Percentiles rank a stretch among this genome's conserved stretches.
Evolutionary conservation across 2,888 invertebrate species (phyloP).

Genomic region (Diloba caeruleocephala): DNA sequence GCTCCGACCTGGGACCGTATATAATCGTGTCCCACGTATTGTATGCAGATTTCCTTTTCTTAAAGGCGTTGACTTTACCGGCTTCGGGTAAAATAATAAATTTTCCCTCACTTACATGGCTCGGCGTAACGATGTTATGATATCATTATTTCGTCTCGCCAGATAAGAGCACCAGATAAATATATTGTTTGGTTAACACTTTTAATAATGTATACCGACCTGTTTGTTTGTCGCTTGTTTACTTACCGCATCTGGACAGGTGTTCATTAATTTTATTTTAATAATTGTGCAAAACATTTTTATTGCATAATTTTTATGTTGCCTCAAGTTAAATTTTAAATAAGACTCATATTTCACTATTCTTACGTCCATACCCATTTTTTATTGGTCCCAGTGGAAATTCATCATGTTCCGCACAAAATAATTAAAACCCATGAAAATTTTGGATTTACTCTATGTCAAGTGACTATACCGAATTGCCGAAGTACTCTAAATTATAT

Average conservation of each 20-base stretch:
- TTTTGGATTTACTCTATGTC: too few species aligned
- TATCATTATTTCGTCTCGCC: conserved; percentile 66
- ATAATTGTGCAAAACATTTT: too few species aligned
- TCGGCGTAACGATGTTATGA: conserved; percentile 74
- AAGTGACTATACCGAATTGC: too few species aligned
- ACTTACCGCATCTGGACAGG: background rate
- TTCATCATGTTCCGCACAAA: too few species aligned
- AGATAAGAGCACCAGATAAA: conserved; percentile 64
- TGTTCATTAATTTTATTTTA: too few species aligned
- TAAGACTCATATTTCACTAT: too few species aligned
- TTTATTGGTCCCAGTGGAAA: too few species aligned
- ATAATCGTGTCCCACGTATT: conserved; percentile 66
- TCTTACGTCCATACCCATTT: too few species aligned
- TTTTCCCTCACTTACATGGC: conserved; percentile 68
- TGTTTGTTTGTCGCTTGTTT: conserved; percentile 12
- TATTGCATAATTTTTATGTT: too few species aligned
- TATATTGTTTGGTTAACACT: conserved; percentile 43
- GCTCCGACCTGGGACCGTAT: conserved; percentile 33
- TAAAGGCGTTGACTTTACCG: conserved; percentile 73
- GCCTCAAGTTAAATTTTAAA: too few species aligned
- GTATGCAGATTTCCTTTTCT: conserved; percentile 80
- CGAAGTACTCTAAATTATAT: too few species aligned
- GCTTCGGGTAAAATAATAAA: conserved; percentile 70
- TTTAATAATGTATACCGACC: conserved; percentile 36
- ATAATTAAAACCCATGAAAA: too few species aligned